Percentiles rank a stretch among this genome's conserved stretches.
Conservation (phyloP, 2,113 vertebrate species). For the Caloenas nicobarica region DNA sequence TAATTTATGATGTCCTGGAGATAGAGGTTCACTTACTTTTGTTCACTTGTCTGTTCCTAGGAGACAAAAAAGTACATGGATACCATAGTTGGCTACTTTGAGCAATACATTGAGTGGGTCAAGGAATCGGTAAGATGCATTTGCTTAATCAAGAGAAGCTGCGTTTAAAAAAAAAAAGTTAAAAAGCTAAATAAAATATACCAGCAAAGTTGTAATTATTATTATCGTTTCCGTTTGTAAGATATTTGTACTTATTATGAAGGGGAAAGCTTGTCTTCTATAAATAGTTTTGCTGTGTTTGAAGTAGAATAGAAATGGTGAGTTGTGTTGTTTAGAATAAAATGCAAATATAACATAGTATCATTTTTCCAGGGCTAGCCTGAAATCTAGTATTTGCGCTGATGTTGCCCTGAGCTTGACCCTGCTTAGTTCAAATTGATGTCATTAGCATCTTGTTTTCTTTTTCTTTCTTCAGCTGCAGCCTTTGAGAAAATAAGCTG, state of each 20-base stretch:
- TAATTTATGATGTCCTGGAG: neutral
- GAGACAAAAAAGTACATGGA: conserved; percentile 83
- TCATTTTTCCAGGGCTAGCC: neutral
- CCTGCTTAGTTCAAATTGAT: neutral
- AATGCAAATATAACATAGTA: neutral
- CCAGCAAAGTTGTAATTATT: neutral
- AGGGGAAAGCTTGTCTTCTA: neutral
- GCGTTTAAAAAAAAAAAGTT: neutral
- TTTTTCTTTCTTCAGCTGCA: neutral
- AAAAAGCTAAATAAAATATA: neutral
- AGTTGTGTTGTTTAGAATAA: neutral
- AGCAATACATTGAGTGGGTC: conserved; percentile 88
- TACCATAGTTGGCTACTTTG: conserved; percentile 86
- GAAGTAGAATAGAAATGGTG: neutral
- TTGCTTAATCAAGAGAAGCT: neutral
- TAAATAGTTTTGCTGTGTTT: neutral
- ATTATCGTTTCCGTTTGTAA: neutral
- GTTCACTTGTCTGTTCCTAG: conserved; percentile 39
- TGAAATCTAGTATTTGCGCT: neutral
- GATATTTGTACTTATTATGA: neutral
- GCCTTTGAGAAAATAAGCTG: neutral
- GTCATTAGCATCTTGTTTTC: neutral
- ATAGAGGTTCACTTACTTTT: neutral
- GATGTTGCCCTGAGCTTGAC: neutral
- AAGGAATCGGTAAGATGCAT: conserved; percentile 83